Evolutionary conservation across 2,113 vertebrate genomes (phyloP).

Genomic region (Hippocampus guttulatus): DNA sequence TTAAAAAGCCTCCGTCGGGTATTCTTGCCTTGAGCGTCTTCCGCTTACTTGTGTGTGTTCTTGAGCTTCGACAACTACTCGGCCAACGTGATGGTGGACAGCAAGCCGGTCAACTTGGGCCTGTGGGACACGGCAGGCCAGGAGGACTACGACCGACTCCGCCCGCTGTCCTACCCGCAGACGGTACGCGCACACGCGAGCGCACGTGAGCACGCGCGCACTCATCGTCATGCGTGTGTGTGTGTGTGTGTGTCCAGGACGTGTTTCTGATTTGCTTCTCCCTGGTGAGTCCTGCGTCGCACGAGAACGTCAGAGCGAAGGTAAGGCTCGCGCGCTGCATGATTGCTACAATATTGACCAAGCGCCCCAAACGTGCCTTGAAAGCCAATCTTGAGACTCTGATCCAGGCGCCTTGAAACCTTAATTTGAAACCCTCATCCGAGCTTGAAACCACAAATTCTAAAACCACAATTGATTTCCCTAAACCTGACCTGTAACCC

Average conservation of each 20-base stretch:
- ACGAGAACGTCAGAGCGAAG: constrained; percentile 68
- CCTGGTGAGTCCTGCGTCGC: constrained; percentile 65
- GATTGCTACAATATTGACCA: neutral
- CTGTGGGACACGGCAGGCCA: constrained; percentile 70
- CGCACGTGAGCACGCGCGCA: neutral
- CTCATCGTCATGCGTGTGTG: neutral
- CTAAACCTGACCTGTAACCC: too few species aligned
- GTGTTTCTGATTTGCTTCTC: constrained; percentile 69
- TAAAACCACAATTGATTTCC: too few species aligned
- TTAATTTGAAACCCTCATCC: neutral
- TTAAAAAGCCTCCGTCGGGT: too few species aligned
- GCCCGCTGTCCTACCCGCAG: constrained; percentile 66
- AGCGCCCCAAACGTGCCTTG: neutral
- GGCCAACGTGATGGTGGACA: constrained; percentile 67
- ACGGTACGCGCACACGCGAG: constrained; percentile 43
- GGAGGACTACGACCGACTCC: constrained; percentile 64
- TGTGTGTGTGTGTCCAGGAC: constrained; percentile 35
- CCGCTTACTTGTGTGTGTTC: too few species aligned
- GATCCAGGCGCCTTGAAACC: neutral
- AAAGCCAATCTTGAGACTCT: neutral
- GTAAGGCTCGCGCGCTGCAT: constrained; percentile 25
- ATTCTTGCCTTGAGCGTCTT: too few species aligned
- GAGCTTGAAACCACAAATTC: too few species aligned
- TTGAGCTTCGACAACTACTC: constrained; percentile 64
- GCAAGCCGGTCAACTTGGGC: constrained; percentile 67